Evolutionary conservation across 1,140 invertebrate genomes (phyloP).

Genomic region (Mylabris phalerata): DNA sequence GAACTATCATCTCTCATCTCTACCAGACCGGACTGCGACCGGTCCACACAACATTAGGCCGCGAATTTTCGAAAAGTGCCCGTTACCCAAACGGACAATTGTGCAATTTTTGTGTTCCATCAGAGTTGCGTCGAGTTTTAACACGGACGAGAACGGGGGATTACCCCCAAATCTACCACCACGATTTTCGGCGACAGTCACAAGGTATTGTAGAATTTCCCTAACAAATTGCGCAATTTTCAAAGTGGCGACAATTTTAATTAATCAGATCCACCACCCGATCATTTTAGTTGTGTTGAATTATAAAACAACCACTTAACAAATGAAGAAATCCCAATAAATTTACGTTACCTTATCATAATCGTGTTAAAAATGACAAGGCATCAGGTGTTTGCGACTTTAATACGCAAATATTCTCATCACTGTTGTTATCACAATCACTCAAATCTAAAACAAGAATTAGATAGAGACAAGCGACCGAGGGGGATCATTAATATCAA

Average conservation of each 20-base stretch:
- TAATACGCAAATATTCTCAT: neutral
- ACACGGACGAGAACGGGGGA: conserved; percentile 7
- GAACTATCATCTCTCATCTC: conserved; percentile 13
- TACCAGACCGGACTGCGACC: neutral
- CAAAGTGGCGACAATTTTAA: neutral
- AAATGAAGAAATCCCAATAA: conserved; percentile 19
- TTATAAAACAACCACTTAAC: conserved; percentile 3
- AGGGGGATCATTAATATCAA: conserved; percentile 27
- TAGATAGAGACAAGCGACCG: neutral
- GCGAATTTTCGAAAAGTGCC: too few species aligned
- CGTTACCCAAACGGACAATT: too few species aligned
- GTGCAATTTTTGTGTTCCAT: neutral
- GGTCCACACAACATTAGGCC: neutral
- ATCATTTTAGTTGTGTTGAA: neutral
- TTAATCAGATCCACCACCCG: neutral
- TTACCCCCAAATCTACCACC: conserved; percentile 33
- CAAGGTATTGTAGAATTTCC: conserved; percentile 28
- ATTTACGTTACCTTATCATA: conserved; percentile 8
- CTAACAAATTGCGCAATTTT: neutral
- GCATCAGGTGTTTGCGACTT: conserved; percentile 14
- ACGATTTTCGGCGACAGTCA: conserved; percentile 42
- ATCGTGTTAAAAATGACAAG: conserved; percentile 5
- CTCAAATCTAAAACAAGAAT: neutral
- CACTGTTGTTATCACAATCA: neutral
- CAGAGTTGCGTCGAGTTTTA: neutral